These are phyloP conservation scores for Machimus atricapillus DNA, from an alignment of 2,888 invertebrate genomes.

Conservation along the genomic window DNA sequence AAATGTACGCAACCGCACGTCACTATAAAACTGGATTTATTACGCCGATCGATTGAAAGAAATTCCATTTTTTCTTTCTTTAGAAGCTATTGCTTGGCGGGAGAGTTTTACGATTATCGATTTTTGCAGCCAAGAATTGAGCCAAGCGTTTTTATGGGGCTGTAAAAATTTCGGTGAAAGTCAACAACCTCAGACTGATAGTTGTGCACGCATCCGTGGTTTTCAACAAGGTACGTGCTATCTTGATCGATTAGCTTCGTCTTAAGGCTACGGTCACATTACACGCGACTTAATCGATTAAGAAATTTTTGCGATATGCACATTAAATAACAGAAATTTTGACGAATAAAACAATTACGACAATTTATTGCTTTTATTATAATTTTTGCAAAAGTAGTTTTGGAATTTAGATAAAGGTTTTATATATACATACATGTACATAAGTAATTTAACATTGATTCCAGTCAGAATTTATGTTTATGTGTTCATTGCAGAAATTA, in stretches of 20 bases:
- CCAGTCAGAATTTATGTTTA: no score
- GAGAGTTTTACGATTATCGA: conserved; percentile 1
- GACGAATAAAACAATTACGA: background rate
- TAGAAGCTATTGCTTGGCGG: background rate
- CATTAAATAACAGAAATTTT: background rate
- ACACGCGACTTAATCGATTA: background rate
- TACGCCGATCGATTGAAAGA: background rate
- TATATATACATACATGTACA: no score
- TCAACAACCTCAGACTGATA: background rate
- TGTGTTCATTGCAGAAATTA: no score
- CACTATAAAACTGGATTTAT: conserved; percentile 18
- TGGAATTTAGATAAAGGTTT: no score
- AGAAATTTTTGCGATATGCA: background rate
- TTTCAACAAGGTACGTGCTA: background rate
- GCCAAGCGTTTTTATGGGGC: background rate
- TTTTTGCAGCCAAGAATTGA: background rate
- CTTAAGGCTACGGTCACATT: background rate
- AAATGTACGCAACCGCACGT: background rate
- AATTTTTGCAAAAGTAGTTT: background rate
- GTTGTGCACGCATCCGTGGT: background rate
- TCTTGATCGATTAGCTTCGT: background rate
- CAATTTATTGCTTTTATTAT: background rate
- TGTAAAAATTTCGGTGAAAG: background rate
- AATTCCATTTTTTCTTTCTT: background rate
- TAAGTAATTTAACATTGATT: no score